Percentiles rank a stretch among this genome's conserved stretches.
Evolutionary conservation across 2,888 invertebrate genomes (phyloP).

Genomic region (Orthosia gothica): DNA sequence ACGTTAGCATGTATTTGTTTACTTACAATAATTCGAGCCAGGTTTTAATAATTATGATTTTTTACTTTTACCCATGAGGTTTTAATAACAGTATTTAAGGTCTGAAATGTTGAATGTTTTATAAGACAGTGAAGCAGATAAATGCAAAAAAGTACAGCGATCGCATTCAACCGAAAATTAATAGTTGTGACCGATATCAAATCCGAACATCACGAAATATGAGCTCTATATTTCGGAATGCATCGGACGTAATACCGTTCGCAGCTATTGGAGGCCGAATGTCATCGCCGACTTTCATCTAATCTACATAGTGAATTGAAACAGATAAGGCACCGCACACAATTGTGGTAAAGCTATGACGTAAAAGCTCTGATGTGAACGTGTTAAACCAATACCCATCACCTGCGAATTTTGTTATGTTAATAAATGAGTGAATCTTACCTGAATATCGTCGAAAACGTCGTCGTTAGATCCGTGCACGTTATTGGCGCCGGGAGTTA

Average conservation of each 20-base stretch:
- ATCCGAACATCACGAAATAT: constrained; percentile 84
- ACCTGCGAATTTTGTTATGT: constrained; percentile 78
- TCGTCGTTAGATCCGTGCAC: constrained; percentile 88
- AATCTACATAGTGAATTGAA: constrained; percentile 75
- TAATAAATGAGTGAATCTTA: constrained; percentile 70
- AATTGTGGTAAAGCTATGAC: constrained; percentile 80
- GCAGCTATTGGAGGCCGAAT: constrained; percentile 69
- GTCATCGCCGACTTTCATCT: constrained; percentile 68
- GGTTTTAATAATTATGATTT: constrained; percentile 46
- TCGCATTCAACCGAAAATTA: constrained; percentile 68
- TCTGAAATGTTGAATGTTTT: constrained; percentile 49
- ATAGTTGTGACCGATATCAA: constrained; percentile 74
- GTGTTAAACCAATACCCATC: constrained; percentile 89
- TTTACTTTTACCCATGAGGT: constrained; percentile 36
- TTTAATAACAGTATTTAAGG: constrained; percentile 45
- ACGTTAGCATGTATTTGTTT: constrained; percentile 63
- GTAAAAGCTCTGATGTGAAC: constrained; percentile 88
- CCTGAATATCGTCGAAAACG: constrained; percentile 90
- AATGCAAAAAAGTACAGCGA: constrained; percentile 71
- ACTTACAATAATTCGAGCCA: constrained; percentile 34
- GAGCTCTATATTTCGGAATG: constrained; percentile 89
- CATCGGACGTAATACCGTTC: constrained; percentile 75
- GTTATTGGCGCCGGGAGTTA: constrained; percentile 85
- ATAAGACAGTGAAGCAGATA: constrained; percentile 67
- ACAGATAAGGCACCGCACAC: constrained; percentile 73